phyloP scores from a whole-genome alignment of 2,113 vertebrate species.

The Synodontis membranacea region DNA sequence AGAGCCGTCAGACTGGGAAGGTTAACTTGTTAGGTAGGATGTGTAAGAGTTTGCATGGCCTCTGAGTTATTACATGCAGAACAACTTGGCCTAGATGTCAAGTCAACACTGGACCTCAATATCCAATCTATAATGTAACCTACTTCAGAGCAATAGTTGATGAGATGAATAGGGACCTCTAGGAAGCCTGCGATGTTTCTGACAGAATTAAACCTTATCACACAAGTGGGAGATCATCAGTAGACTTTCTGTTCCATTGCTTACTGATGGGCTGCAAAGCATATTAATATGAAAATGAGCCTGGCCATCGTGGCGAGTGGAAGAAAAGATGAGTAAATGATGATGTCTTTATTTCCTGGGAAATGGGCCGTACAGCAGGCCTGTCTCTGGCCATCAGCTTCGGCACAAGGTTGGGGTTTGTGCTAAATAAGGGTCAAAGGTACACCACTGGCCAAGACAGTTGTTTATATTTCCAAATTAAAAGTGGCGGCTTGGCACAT shows the following conservation, averaged over 20 bases:
- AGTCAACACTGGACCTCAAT: neutral
- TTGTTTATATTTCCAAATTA: slow-evolving; percentile 57
- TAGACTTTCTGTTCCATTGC: slow-evolving; percentile 31
- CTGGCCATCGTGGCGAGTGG: neutral
- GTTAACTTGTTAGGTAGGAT: slow-evolving; percentile 8
- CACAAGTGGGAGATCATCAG: slow-evolving; percentile 16
- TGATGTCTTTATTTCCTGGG: slow-evolving; percentile 42
- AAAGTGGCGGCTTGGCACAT: slow-evolving; percentile 44
- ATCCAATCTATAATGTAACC: neutral
- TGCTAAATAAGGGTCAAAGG: slow-evolving; percentile 50
- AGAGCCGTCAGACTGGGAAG: neutral
- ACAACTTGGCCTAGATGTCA: neutral
- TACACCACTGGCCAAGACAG: slow-evolving; percentile 32
- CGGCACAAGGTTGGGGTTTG: slow-evolving; percentile 31
- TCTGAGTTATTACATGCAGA: neutral
- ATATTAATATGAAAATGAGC: slow-evolving; percentile 34
- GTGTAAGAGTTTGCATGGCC: neutral
- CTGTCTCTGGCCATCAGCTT: slow-evolving; percentile 40
- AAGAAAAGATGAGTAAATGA: slow-evolving; percentile 36
- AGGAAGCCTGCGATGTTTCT: slow-evolving; percentile 3
- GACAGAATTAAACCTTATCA: neutral
- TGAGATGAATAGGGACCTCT: neutral
- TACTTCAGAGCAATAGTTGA: neutral
- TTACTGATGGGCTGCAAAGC: slow-evolving; percentile 11
- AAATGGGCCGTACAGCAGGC: slow-evolving; percentile 15